Evolutionary conservation across 2,888 invertebrate species (phyloP).

Genomic region (Pherbina coryleti): DNA sequence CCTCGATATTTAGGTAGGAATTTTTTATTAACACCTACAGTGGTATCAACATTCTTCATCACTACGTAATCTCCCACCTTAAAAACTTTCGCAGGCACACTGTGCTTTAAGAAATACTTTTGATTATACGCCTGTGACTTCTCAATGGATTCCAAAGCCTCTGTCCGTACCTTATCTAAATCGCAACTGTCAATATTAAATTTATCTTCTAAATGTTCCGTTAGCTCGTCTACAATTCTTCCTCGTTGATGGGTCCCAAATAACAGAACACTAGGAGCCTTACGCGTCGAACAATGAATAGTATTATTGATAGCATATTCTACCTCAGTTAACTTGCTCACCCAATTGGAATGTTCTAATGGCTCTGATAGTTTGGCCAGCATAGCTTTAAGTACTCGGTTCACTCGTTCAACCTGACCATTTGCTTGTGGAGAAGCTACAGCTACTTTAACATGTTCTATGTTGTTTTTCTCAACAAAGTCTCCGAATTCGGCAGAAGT

Average conservation of each 20-base stretch:
- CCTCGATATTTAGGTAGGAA: background rate
- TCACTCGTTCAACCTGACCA: background rate
- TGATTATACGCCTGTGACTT: too few species aligned
- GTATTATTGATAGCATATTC: background rate
- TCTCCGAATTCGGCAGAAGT: background rate
- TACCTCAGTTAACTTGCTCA: background rate
- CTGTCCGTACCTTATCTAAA: background rate
- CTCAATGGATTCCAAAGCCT: background rate
- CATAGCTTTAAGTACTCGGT: background rate
- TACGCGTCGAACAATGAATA: background rate
- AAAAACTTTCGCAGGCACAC: background rate
- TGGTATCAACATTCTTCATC: background rate
- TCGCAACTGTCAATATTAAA: background rate
- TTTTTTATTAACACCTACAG: background rate
- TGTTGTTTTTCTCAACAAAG: background rate
- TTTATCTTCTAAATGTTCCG: background rate
- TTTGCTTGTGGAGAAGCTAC: background rate
- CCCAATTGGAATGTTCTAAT: background rate
- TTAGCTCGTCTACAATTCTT: background rate
- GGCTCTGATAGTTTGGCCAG: background rate
- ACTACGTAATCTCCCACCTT: background rate
- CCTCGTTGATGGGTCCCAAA: background rate
- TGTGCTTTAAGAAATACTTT: background rate
- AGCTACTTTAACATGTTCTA: background rate
- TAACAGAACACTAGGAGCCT: background rate